These are phyloP conservation scores for Baccha elongata DNA, from an alignment of 2,888 invertebrate genomes.

Conservation along the genomic window DNA sequence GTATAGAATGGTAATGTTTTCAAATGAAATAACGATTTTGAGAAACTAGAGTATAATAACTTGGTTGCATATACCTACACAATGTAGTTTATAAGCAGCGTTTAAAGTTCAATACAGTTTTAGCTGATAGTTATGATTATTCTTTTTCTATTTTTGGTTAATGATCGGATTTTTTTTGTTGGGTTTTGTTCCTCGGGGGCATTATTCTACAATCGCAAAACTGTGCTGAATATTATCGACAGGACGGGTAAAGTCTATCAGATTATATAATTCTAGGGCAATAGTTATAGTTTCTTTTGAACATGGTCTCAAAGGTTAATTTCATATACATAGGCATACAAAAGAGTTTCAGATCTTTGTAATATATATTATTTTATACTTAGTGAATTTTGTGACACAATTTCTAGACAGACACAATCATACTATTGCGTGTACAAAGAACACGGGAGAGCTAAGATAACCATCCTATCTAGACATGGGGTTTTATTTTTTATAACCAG, in stretches of 20 bases:
- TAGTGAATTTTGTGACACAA: too few relatives aligned
- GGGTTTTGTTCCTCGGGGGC: neutral
- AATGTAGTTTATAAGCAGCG: too few relatives aligned
- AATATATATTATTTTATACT: neutral
- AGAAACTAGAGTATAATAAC: constrained; percentile 3
- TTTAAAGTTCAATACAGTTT: too few relatives aligned
- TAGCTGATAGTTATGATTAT: neutral
- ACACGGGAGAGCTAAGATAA: constrained; percentile 36
- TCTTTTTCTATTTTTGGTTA: constrained; percentile 15
- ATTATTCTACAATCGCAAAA: neutral
- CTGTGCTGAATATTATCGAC: constrained; percentile 4
- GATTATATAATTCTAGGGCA: constrained; percentile 31
- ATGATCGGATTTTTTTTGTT: neutral
- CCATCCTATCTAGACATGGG: constrained; percentile 38
- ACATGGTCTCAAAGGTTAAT: neutral
- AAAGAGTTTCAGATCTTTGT: too few relatives aligned
- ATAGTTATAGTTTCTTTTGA: neutral
- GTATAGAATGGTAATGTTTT: constrained; percentile 40
- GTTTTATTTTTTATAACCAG: constrained; percentile 45
- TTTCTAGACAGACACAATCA: too few relatives aligned
- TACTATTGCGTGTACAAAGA: too few relatives aligned
- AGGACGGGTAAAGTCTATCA: constrained; percentile 33
- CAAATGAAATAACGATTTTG: constrained; percentile 15
- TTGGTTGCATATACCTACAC: neutral
- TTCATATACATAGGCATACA: neutral